These are phyloP conservation scores for Colostygia pectinataria DNA, from an alignment of 2,888 invertebrate species.

Conservation along the genomic window DNA sequence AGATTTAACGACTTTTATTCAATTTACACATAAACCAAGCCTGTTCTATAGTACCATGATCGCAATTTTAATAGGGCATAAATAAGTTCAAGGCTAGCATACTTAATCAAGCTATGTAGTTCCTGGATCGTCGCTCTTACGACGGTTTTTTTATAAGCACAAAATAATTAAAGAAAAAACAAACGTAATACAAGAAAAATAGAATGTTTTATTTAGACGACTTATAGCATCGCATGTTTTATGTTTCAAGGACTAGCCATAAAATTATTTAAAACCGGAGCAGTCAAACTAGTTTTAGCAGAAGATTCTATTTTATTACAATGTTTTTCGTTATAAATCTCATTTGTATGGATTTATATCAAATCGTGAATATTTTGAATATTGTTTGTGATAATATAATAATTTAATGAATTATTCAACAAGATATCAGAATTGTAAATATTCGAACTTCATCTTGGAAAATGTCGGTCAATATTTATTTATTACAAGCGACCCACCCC, in stretches of 20 bases:
- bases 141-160: slow-evolving; percentile 3
- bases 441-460: no score
- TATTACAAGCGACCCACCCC: no score
- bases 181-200: slow-evolving; percentile 7
- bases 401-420: no score
- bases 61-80: slow-evolving; percentile 6
- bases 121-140: slow-evolving; percentile 17
- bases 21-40: slow-evolving; percentile 1
- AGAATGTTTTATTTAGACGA: slow-evolving; percentile 1
- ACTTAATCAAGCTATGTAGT: slow-evolving; percentile 9
- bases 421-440: no score
- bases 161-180: slow-evolving; percentile 7
- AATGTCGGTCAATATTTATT: no score
- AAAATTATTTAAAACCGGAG: slow-evolving; percentile 15
- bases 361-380: slow-evolving; percentile 1
- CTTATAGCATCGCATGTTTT: background rate
- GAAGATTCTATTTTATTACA: slow-evolving; percentile 11
- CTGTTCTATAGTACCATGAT: slow-evolving; percentile 1
- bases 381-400: no score
- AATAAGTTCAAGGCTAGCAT: slow-evolving; percentile 9
- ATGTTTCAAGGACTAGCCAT: slow-evolving; percentile 11
- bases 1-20: slow-evolving; percentile 2
- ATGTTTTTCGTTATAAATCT: slow-evolving; percentile 4
- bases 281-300: slow-evolving; percentile 19
- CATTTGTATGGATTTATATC: slow-evolving; percentile 11